These are phyloP conservation scores for Procavia capensis DNA, from an alignment of 2,113 vertebrate species.

Conservation along the genomic window DNA sequence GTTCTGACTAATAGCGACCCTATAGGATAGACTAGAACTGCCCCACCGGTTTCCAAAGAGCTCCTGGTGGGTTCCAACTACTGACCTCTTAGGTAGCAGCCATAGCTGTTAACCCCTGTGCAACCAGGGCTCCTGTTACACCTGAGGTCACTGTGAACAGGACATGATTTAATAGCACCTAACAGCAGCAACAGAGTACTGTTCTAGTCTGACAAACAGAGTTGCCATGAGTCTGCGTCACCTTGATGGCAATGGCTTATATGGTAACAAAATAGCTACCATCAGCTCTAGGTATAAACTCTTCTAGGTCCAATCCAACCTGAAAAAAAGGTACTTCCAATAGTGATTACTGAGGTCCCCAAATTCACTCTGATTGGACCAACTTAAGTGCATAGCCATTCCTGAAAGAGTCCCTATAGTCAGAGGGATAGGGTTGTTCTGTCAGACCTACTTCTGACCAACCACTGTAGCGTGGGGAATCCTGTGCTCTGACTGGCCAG, in stretches of 20 bases:
- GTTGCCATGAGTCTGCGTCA: background rate
- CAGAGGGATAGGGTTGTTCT: background rate
- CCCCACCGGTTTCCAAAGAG: too few relatives aligned
- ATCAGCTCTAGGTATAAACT: background rate
- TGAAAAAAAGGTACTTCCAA: background rate
- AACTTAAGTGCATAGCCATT: background rate
- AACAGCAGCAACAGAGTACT: background rate
- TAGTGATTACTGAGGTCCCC: background rate
- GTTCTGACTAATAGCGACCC: too few relatives aligned
- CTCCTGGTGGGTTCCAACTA: too few relatives aligned
- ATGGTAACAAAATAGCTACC: background rate
- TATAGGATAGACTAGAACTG: too few relatives aligned
- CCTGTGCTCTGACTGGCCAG: slow-evolving; percentile 33
- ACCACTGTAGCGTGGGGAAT: background rate
- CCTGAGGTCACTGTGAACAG: background rate
- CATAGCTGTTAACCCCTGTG: too few relatives aligned
- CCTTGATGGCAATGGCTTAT: background rate
- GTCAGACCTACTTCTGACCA: background rate
- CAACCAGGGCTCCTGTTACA: background rate
- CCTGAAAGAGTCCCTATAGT: background rate
- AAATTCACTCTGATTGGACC: background rate
- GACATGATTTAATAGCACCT: background rate
- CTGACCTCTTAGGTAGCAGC: too few relatives aligned
- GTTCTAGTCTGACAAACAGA: background rate
- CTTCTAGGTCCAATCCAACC: background rate